These are phyloP conservation scores for Rugalucina vietnamica DNA, from an alignment of 2,888 invertebrate species.

Conservation along the genomic window DNA sequence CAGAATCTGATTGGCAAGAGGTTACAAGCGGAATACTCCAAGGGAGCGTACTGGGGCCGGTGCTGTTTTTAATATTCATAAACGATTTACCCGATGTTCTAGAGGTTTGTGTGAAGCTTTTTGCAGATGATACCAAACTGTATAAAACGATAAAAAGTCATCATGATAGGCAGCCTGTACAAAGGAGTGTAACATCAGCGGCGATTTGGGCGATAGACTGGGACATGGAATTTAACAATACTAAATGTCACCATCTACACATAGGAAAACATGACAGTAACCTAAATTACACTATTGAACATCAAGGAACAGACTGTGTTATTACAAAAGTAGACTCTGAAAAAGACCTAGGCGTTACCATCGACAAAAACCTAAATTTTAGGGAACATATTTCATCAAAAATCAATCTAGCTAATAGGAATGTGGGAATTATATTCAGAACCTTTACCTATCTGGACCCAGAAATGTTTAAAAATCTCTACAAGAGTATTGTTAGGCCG, in stretches of 20 bases:
- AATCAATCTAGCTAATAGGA: not conserved
- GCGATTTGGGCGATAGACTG: not conserved
- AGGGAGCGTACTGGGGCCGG: not conserved
- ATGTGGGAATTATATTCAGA: not conserved
- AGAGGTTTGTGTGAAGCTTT: not conserved
- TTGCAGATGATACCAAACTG: not conserved
- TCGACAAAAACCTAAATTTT: constrained; percentile 14
- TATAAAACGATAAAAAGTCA: not conserved
- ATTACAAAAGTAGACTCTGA: not conserved
- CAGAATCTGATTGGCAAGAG: not conserved
- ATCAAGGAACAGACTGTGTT: not conserved
- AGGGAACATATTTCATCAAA: not conserved
- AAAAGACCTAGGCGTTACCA: constrained; percentile 18
- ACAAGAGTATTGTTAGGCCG: not conserved
- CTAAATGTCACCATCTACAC: not conserved
- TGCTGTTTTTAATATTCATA: not conserved
- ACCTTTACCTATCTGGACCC: not conserved
- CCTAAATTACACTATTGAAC: not conserved
- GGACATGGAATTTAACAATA: not conserved
- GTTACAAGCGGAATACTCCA: not conserved
- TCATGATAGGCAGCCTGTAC: not conserved
- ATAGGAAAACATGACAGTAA: not conserved
- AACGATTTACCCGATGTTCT: not conserved
- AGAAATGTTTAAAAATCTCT: not conserved
- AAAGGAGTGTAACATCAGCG: not conserved